phyloP scores from a whole-genome alignment of 2,797 vertebrate genomes.

The Melanotaenia trifasciata region DNA sequence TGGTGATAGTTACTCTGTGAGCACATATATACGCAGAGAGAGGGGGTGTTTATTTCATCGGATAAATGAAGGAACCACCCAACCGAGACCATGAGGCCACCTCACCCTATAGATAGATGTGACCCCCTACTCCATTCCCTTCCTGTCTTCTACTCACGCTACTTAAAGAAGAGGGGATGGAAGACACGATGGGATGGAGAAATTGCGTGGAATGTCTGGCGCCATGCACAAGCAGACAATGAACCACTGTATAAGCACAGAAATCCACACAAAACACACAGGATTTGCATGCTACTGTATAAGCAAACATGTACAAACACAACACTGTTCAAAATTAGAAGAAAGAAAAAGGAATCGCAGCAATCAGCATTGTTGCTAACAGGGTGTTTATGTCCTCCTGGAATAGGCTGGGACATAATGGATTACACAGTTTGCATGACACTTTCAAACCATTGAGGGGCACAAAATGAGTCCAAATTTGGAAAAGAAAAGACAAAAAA shows the following conservation, averaged over 20 bases:
- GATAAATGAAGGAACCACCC: constrained; percentile 62
- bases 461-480: constrained; percentile 66
- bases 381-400: constrained; percentile 59
- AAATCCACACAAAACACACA: constrained; percentile 55
- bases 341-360: constrained; percentile 51
- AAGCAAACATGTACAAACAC: constrained; percentile 46
- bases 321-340: constrained; percentile 27
- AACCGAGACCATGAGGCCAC: constrained; percentile 68
- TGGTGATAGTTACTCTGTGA: constrained; percentile 57
- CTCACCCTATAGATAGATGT: constrained; percentile 57
- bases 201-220: constrained; percentile 77
- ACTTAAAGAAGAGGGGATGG: constrained; percentile 45
- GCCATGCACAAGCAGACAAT: constrained; percentile 83
- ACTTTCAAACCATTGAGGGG: constrained; percentile 56
- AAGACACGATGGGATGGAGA: constrained; percentile 62
- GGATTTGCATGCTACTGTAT: constrained; percentile 54
- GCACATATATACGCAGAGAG: constrained; percentile 34
- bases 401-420: constrained; percentile 56
- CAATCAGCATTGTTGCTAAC: constrained; percentile 58
- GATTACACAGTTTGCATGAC: constrained; percentile 50
- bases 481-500: constrained; percentile 8
- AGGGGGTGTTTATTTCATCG: constrained; percentile 55
- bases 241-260: constrained; percentile 56
- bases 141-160: constrained; percentile 40
- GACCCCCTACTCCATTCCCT: constrained; percentile 52